phyloP scores from a whole-genome alignment of 2,113 vertebrate genomes.

The Todiramphus saurophagus region DNA sequence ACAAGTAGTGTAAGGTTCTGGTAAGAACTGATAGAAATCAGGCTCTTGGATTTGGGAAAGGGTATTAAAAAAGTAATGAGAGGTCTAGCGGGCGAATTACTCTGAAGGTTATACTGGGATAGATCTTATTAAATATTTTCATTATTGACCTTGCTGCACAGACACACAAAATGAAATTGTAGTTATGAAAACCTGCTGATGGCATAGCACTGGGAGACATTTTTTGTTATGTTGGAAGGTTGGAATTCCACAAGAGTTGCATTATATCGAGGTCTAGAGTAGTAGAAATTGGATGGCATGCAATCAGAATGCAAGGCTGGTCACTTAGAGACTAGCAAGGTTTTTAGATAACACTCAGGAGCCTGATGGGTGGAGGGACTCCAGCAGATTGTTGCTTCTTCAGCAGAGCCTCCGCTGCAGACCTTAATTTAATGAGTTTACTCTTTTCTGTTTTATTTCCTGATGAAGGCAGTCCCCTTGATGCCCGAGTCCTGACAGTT shows the following conservation, averaged over 20 bases:
- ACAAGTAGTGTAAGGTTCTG: neutral
- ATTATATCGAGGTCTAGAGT: neutral
- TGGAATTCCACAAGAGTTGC: neutral
- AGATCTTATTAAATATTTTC: slow-evolving; percentile 49
- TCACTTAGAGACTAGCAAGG: neutral
- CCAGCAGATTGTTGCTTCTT: neutral
- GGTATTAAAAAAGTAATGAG: slow-evolving; percentile 26
- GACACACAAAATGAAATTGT: neutral
- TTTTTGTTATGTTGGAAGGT: neutral
- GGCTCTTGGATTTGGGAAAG: neutral
- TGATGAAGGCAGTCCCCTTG: neutral
- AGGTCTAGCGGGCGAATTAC: neutral
- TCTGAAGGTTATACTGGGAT: slow-evolving; percentile 25
- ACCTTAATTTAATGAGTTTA: neutral
- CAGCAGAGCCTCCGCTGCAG: neutral
- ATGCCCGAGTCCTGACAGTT: neutral
- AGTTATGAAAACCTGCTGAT: neutral
- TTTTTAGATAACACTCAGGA: neutral
- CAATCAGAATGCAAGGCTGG: neutral
- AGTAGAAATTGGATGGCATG: neutral
- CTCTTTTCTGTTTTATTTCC: neutral
- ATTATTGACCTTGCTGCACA: slow-evolving; percentile 15
- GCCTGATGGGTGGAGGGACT: neutral
- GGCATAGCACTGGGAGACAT: neutral
- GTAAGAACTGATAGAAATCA: slow-evolving; percentile 31